Base-by-base conservation (phyloP, 2,888 invertebrate species). In the Sialis fuliginosa region DNA sequence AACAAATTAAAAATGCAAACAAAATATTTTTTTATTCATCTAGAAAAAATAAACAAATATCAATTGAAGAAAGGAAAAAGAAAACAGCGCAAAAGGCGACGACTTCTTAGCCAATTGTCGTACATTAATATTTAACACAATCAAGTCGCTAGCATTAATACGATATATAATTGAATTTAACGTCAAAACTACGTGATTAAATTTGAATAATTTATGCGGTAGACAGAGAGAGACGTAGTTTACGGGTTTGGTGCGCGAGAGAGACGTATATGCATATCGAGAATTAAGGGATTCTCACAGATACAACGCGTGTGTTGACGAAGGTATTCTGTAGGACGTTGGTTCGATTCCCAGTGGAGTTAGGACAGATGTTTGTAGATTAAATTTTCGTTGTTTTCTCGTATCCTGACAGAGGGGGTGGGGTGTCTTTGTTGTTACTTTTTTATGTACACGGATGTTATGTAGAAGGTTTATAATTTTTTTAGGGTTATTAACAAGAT, bases 81-180 rank as follows among this genome's bases (percentile, higher is more conserved):
- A 22, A 22, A 22, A 22, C 22, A 22, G 22, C 22, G 4, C 22
- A 22, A 37, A 37, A 37, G 37, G 37, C 12, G 37, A n/a, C 37
- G 37, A 37, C 37, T n/a, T n/a, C n/a, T 37, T 22, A 22, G 22
- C 22, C 22, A 22, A 22, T 22, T 22, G 22, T 39, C 45, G 12
- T 45, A 22, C 12, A 39, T 47, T 33, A 47, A 47, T 47, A 46
- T 46, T 47, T 47, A 9, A 47, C 46, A 47, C 47, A 47, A 47
- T 47, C 44, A 47, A 47, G 42, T 33, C 22, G n/a, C 10, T 10
- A 8, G 31, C 34, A 22, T 47, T 46, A 37, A 37, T 37, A 46
- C 40, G 31, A 47, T 39, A n/a, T 12, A 31, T 45, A 45, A 45
- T 45, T 45, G 45, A 45, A 45, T 45, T 45, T 45, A 45, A 39